A percentile compares a stretch with the other conserved stretches of the same genome.
These are phyloP conservation scores for Reinhardtius hippoglossoides DNA, from an alignment of 2,113 vertebrate genomes.

Conservation along the genomic window DNA sequence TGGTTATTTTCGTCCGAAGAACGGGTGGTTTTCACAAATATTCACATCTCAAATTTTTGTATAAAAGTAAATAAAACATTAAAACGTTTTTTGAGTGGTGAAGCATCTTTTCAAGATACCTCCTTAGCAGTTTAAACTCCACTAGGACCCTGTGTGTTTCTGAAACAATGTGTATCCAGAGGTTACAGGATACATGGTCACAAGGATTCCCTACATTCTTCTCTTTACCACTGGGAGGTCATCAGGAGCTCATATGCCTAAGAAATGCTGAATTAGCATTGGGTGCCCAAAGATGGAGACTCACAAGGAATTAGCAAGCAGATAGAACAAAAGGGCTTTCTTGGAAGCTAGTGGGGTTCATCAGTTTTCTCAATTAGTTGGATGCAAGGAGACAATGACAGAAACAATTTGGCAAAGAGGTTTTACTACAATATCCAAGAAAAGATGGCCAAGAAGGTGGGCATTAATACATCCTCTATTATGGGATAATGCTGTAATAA, in stretches of 20 bases:
- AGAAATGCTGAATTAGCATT: slow-evolving; percentile 46
- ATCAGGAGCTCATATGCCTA: slow-evolving; percentile 49
- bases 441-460: slow-evolving; percentile 20
- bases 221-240: slow-evolving; percentile 38
- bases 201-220: slow-evolving; percentile 27
- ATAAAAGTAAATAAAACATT: not conserved
- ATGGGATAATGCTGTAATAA: slow-evolving; percentile 21
- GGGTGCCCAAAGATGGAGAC: slow-evolving; percentile 55
- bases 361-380: slow-evolving; percentile 59
- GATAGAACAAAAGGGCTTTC: slow-evolving; percentile 59
- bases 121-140: not conserved
- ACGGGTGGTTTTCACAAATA: not conserved
- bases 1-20: slow-evolving; percentile 1
- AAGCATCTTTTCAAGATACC: not conserved
- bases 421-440: slow-evolving; percentile 39
- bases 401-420: slow-evolving; percentile 42
- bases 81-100: not conserved
- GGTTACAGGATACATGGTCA: not conserved
- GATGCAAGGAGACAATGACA: slow-evolving; percentile 34
- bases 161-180: slow-evolving; percentile 3
- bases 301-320: slow-evolving; percentile 58
- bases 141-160: not conserved
- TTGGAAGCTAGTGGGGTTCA: slow-evolving; percentile 50
- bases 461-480: slow-evolving; percentile 28
- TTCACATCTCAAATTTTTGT: not conserved